Evolutionary conservation across 2,113 vertebrate genomes (phyloP), one percentile per base, ranked within the genome.

Genomic region (Willisornis vidua): DNA sequence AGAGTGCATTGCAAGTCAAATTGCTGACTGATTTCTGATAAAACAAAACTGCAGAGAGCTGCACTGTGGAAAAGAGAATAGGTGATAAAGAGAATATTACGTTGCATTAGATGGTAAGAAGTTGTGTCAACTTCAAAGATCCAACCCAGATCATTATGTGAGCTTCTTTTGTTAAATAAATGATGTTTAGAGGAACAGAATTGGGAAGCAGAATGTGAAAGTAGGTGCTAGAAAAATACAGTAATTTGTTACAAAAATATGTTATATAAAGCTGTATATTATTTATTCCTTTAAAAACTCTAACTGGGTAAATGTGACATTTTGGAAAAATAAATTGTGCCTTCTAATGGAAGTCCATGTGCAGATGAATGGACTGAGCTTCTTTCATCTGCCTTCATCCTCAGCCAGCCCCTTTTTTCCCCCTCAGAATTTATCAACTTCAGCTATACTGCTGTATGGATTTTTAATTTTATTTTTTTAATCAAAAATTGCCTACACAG

Each of bases 141-240:
- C 59, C 93, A 93, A 37, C 45, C 51, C 52, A 65, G 86, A 96
- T 94, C 48, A 74, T 96, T 97, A 95, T 85, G 70, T 24, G 67
- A 94, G 73, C 45, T 93, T 54, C 96, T 96, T 90, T 85, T 95
- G 79, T 87, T 97, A 80, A 96, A 97, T 96, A 97, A 96, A 91
- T 95, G 46, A 97, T 96, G 83, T 26, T 94, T 82, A 91, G 90
- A 91, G 67, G 77, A 92, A 79, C 43, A 85, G 75, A 86, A 82
- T 74, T 10, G 15, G 24, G 48, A 92, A 85, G 14, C 9, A 79
- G 88, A 90, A 83, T 67, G 82, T 68, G 26, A 41, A 96, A 80
- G 70, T 11, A 61, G 55, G 14, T 67, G 28, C 10, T 31, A 33
- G 58, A 75, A 90, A 86, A 82, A 55, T 19, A 66, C 1, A 0